phyloP scores from a whole-genome alignment of 2,797 vertebrate species.

The Tiaroga cobitis region DNA sequence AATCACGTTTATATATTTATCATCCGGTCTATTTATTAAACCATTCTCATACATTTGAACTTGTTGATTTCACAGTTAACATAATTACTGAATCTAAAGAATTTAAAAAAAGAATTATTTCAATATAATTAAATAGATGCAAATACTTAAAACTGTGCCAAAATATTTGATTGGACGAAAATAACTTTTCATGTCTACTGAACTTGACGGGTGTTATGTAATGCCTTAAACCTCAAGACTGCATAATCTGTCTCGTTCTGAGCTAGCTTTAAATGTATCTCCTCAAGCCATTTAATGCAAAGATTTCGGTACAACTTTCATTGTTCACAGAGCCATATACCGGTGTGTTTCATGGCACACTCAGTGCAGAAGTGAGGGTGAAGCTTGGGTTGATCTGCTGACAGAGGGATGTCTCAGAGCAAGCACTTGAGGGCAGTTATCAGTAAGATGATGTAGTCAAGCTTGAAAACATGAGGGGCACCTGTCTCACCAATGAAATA shows the following conservation, averaged over 20 bases:
- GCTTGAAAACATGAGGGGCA: slow-evolving; percentile 37
- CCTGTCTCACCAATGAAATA: slow-evolving; percentile 45
- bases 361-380: slow-evolving; percentile 10
- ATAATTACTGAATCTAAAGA: not conserved
- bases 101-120: not conserved
- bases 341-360: slow-evolving; percentile 26
- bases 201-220: not conserved
- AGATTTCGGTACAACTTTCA: not conserved
- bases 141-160: not conserved
- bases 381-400: slow-evolving; percentile 47
- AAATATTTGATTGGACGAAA: not conserved
- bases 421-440: slow-evolving; percentile 51
- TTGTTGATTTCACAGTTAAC: not conserved
- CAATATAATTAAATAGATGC: too few species aligned
- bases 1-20: not conserved
- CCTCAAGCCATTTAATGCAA: not conserved
- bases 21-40: not conserved
- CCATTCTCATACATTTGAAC: not conserved
- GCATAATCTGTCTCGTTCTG: not conserved
- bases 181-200: not conserved
- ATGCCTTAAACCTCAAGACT: not conserved
- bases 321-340: not conserved
- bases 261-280: not conserved
- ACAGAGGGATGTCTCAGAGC: slow-evolving; percentile 44
- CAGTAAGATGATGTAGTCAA: slow-evolving; percentile 46